Percentiles rank a stretch among this genome's conserved stretches.
Evolutionary conservation across 2,888 invertebrate genomes (phyloP).

Genomic region (Parnassius smintheus): DNA sequence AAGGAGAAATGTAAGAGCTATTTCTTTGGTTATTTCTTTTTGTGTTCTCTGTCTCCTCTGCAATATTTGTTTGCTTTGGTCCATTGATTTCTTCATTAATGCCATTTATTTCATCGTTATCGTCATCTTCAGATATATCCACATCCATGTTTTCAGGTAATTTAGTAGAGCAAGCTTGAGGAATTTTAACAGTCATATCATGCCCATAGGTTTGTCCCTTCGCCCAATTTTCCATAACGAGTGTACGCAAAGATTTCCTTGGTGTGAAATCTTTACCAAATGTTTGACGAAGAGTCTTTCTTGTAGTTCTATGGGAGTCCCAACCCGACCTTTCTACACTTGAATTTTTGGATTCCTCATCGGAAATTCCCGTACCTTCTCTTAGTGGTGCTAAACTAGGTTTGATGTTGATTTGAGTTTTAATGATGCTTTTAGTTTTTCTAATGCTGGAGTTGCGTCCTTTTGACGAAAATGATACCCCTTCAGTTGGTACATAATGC

Average conservation of each 20-base stretch:
- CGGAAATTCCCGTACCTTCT: conserved; percentile 51
- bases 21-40: conserved; percentile 42
- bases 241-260: conserved; percentile 61
- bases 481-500: conserved; percentile 40
- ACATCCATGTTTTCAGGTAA: conserved; percentile 22
- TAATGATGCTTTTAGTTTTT: conserved; percentile 50
- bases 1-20: neutral
- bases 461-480: conserved; percentile 44
- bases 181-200: conserved; percentile 40
- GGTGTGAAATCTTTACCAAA: conserved; percentile 66
- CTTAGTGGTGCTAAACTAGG: conserved; percentile 48
- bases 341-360: conserved; percentile 50
- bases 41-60: conserved; percentile 35
- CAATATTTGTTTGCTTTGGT: conserved; percentile 5
- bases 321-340: conserved; percentile 66
- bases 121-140: conserved; percentile 13
- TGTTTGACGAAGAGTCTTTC: conserved; percentile 65
- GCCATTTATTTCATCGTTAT: neutral
- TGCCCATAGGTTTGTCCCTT: conserved; percentile 50
- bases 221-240: conserved; percentile 70
- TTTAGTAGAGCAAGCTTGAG: conserved; percentile 37
- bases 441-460: conserved; percentile 51
- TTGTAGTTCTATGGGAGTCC: conserved; percentile 70
- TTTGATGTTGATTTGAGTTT: conserved; percentile 38
- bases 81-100: conserved; percentile 7